These are phyloP conservation scores for Ptychoptera albimana DNA, from an alignment of 2,888 invertebrate species.

Conservation along the genomic window DNA sequence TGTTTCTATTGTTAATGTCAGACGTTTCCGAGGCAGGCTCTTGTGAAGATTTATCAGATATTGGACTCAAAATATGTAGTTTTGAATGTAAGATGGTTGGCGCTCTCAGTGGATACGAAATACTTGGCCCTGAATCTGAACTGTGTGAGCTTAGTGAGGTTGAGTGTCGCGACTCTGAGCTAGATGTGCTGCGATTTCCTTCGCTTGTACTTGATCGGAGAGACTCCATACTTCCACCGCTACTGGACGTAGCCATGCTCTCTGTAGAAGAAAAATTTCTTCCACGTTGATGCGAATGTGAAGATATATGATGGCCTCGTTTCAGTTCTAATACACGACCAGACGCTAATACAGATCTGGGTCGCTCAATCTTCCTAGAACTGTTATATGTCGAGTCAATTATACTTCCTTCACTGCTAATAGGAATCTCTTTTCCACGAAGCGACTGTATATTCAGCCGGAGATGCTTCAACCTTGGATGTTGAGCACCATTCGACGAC, in stretches of 20 bases:
- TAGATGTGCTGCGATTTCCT: conserved; percentile 70
- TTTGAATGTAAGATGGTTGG: conserved; percentile 58
- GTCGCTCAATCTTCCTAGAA: conserved; percentile 52
- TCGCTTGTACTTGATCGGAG: conserved; percentile 75
- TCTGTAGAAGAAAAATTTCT: conserved; percentile 49
- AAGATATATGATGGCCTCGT: conserved; percentile 38
- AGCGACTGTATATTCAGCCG: conserved; percentile 56
- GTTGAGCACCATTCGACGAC: conserved; percentile 40
- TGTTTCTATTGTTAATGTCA: conserved; percentile 64
- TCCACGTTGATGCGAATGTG: conserved; percentile 17
- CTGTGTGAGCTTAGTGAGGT: conserved; percentile 74
- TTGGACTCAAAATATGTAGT: conserved; percentile 73
- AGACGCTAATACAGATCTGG: conserved; percentile 42
- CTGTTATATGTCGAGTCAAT: conserved; percentile 40
- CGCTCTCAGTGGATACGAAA: conserved; percentile 44
- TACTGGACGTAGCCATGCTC: conserved; percentile 76
- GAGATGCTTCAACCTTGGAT: conserved; percentile 54
- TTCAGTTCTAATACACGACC: conserved; percentile 58
- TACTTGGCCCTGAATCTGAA: conserved; percentile 52
- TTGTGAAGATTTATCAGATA: conserved; percentile 79
- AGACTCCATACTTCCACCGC: conserved; percentile 78
- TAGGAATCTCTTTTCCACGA: conserved; percentile 42
- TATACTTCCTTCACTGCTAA: conserved; percentile 43
- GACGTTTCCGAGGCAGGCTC: conserved; percentile 72
- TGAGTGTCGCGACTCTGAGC: conserved; percentile 69